Evolutionary conservation across 2,113 vertebrate genomes (phyloP).

Genomic region (Centrocercus urophasianus): DNA sequence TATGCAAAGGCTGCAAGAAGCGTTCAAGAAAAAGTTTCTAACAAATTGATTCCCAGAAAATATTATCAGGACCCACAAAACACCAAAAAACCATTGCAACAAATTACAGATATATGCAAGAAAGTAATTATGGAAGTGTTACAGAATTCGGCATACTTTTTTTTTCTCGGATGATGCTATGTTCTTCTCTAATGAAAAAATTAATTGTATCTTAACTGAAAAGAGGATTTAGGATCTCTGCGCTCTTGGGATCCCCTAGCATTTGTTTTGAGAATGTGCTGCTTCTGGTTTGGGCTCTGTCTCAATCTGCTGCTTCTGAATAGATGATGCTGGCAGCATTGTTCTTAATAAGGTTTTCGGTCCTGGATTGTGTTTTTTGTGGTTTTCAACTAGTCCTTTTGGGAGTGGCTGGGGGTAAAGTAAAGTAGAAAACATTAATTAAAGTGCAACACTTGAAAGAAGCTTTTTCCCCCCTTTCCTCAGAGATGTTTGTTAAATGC

Average conservation of each 20-base stretch:
- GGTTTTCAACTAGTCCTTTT: background rate
- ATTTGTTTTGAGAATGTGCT: slow-evolving; percentile 4
- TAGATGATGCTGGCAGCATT: slow-evolving; percentile 13
- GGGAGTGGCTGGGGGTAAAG: background rate
- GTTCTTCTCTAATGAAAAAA: background rate
- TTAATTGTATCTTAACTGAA: background rate
- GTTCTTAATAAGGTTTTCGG: slow-evolving; percentile 28
- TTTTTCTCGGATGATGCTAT: background rate
- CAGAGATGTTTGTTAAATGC: background rate
- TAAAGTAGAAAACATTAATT: background rate
- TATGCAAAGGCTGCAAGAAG: background rate
- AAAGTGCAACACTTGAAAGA: background rate
- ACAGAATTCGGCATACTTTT: background rate
- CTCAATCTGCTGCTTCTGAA: slow-evolving; percentile 11
- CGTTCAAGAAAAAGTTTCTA: background rate
- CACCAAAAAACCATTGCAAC: background rate
- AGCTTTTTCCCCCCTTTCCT: background rate
- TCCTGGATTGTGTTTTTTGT: background rate
- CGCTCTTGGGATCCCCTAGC: background rate
- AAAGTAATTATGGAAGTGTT: background rate
- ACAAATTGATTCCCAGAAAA: background rate
- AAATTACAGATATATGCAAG: background rate
- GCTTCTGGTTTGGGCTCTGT: slow-evolving; percentile 1
- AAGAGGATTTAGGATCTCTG: background rate
- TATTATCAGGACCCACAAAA: background rate